Evolutionary conservation across 1,140 invertebrate species (phyloP).

Genomic region (Diachasma alloeum): DNA sequence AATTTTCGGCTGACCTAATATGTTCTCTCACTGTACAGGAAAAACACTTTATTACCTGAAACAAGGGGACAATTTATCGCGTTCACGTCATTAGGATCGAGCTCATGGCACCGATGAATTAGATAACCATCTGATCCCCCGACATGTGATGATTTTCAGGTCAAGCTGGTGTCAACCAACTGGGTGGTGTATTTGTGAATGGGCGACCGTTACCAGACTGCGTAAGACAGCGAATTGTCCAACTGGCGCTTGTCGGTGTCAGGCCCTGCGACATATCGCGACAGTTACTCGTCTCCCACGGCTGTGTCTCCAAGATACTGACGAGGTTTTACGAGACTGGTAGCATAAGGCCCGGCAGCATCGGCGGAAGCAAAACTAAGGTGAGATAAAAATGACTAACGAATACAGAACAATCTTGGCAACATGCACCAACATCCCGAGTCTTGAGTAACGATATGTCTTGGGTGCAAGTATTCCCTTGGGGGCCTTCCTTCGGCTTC

Average conservation of each 20-base stretch:
- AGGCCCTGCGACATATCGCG: slow-evolving; percentile 95
- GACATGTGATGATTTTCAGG: slow-evolving; percentile 67
- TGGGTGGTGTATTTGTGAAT: slow-evolving; percentile 96
- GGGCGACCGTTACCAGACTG: slow-evolving; percentile 93
- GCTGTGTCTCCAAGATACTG: slow-evolving; percentile 96
- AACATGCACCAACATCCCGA: not conserved
- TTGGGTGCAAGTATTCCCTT: not conserved
- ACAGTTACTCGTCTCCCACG: slow-evolving; percentile 94
- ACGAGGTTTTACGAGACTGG: slow-evolving; percentile 96
- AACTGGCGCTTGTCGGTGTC: slow-evolving; percentile 89
- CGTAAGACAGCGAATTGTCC: slow-evolving; percentile 92
- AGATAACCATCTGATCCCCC: not conserved
- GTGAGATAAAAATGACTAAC: slow-evolving; percentile 62
- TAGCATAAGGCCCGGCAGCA: slow-evolving; percentile 89
- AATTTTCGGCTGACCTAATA: no score
- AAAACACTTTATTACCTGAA: no score
- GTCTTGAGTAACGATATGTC: not conserved
- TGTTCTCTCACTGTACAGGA: no score
- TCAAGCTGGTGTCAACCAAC: slow-evolving; percentile 94
- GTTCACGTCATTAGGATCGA: no score
- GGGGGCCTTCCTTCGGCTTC: slow-evolving; percentile 5
- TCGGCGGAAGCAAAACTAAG: slow-evolving; percentile 91
- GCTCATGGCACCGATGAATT: not conserved
- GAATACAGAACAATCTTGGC: not conserved
- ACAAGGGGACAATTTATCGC: no score